Percentiles rank a stretch among this genome's conserved stretches.
Evolutionary conservation across 2,113 vertebrate species (phyloP).

Genomic region (Corydoras sp.): DNA sequence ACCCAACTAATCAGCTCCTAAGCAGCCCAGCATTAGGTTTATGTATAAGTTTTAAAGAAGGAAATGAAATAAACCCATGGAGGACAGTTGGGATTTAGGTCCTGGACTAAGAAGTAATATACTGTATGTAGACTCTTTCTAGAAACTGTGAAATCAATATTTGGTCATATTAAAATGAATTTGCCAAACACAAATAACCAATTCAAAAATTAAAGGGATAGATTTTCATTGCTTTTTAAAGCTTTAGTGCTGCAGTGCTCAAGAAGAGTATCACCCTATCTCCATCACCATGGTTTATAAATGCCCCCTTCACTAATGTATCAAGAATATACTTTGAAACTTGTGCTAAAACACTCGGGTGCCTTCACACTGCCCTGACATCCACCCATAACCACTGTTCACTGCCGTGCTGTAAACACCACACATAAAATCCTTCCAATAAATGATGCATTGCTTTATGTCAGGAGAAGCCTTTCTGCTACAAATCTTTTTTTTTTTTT

Average conservation of each 20-base stretch:
- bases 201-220: neutral
- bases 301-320: slow-evolving; percentile 31
- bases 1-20: too few relatives aligned
- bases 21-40: too few relatives aligned
- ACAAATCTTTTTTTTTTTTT: neutral
- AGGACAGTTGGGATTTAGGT: too few relatives aligned
- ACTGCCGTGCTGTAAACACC: neutral
- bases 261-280: slow-evolving; percentile 7
- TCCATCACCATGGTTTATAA: slow-evolving; percentile 32
- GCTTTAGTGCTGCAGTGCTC: slow-evolving; percentile 1
- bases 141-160: too few relatives aligned
- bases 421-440: slow-evolving; percentile 6
- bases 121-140: too few relatives aligned
- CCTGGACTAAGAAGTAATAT: too few relatives aligned
- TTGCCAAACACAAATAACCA: too few relatives aligned
- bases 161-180: too few relatives aligned
- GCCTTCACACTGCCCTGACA: neutral
- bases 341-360: slow-evolving; percentile 1
- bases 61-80: too few relatives aligned
- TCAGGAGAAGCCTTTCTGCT: slow-evolving; percentile 9
- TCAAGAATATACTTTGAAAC: slow-evolving; percentile 7
- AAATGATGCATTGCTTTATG: slow-evolving; percentile 13
- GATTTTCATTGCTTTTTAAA: neutral
- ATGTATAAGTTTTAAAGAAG: too few relatives aligned
- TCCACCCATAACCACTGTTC: slow-evolving; percentile 4